Percentiles rank a stretch among this genome's conserved stretches.
Evolutionary conservation across 2,113 vertebrate genomes (phyloP).

Genomic region (Clarias magur): DNA sequence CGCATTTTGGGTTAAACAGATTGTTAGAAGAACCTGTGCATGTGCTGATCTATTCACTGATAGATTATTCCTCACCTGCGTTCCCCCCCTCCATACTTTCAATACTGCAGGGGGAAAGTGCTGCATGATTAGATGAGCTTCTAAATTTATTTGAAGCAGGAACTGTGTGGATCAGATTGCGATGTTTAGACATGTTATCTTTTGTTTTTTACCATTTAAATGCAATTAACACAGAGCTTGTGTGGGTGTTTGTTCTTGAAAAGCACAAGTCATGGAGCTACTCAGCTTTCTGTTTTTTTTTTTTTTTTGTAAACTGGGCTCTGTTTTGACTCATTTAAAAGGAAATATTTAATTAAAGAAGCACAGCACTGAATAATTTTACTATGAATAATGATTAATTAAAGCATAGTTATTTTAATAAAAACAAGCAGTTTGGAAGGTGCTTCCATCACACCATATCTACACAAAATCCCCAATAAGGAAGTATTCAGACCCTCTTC

Average conservation of each 20-base stretch:
- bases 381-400: not conserved
- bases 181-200: not conserved
- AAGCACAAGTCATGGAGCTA: not conserved
- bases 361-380: not conserved
- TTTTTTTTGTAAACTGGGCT: not conserved
- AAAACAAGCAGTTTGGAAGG: not conserved
- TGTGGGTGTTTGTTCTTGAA: not conserved
- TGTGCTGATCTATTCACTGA: not conserved
- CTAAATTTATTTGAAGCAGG: not conserved
- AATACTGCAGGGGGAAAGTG: not conserved
- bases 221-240: not conserved
- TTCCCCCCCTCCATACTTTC: not conserved
- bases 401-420: not conserved
- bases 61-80: not conserved
- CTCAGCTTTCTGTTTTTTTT: not conserved
- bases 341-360: not conserved
- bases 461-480: not conserved
- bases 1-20: too few species aligned
- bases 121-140: not conserved
- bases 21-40: not conserved
- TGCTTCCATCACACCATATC: not conserved
- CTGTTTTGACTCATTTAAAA: not conserved
- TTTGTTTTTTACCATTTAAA: not conserved
- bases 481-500: too few species aligned
- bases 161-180: not conserved